Evolutionary conservation across 2,113 vertebrate species (phyloP), one percentile per base, ranked within the genome.

Genomic region (Neoarius graeffei): DNA sequence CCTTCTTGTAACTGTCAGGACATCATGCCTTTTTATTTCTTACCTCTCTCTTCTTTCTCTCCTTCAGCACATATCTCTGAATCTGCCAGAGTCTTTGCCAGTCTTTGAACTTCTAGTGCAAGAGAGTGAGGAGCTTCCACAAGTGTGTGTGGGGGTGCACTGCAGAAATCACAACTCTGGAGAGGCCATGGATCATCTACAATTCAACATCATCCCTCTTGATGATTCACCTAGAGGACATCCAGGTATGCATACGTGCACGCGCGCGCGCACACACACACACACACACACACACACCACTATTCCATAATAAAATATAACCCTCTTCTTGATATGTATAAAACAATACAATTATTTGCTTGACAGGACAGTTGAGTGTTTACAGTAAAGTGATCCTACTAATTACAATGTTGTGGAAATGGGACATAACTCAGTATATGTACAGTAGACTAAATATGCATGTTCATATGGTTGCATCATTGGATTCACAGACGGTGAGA

Each of bases 21-120:
- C 8, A 60, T 2, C 19, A 1, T 59, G n/a, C 19, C 3, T n/a
- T 50, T 20, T 64, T 48, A 74, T 66, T 50, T n/a, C 23, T 9
- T 25, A 23, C n/a, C 8, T 15, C 13, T 30, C 4, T 27, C 14
- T 7, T 69, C n/a, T 42, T 42, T 23, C 56, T 64, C 35, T 76
- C 54, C 13, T 30, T 27, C 88, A 98, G 97, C 95, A 96, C 76
- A 94, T 97, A 76, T 20, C 94, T 0, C 88, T 95, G 15, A 93
- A 76, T 54, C 91, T 97, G 1, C 96, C 97, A 0, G 96, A 96
- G 81, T 92, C 93, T 2, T 94, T 96, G 64, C 94, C 94, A 0
- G 85, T 97, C 73, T 96, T 98, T 89, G 97, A 98, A 92, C 95
- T 97, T 2, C 93, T 98, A 90, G 96, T 98, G 60, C 86, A 95